Evolutionary conservation across 2,888 invertebrate species (phyloP).

Genomic region (Epirrita christyi): DNA sequence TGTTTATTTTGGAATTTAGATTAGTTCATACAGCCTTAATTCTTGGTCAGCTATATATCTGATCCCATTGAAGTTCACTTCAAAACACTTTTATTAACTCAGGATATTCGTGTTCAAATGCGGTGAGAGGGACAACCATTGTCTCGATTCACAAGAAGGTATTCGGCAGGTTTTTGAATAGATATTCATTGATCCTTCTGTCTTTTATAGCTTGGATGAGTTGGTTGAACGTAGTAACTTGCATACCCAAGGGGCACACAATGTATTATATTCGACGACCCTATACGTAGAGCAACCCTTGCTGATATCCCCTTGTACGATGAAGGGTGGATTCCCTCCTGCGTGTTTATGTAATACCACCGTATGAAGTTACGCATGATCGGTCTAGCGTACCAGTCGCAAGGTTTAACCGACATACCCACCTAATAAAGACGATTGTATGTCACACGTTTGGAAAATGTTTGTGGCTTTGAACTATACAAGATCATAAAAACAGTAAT

Average conservation of each 20-base stretch:
- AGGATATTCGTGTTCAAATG: no score
- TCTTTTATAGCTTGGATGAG: not conserved
- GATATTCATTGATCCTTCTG: not conserved
- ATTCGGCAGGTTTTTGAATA: slow-evolving; percentile 2
- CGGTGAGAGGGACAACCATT: not conserved
- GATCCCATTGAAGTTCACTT: slow-evolving; percentile 12
- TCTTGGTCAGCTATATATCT: not conserved
- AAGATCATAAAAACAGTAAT: slow-evolving; percentile 19
- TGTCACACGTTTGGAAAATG: slow-evolving; percentile 14
- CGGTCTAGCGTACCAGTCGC: slow-evolving; percentile 28
- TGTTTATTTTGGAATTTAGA: slow-evolving; percentile 18
- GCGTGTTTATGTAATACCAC: slow-evolving; percentile 25
- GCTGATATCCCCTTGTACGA: slow-evolving; percentile 1
- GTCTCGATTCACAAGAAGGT: slow-evolving; percentile 1
- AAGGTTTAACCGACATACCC: slow-evolving; percentile 3
- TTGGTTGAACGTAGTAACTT: not conserved
- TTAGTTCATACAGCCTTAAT: not conserved
- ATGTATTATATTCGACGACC: not conserved
- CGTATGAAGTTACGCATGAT: slow-evolving; percentile 34
- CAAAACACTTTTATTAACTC: not conserved
- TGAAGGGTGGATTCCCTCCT: slow-evolving; percentile 32
- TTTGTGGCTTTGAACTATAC: not conserved
- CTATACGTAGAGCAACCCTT: not conserved
- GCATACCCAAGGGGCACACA: slow-evolving; percentile 14
- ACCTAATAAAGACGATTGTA: slow-evolving; percentile 18